A percentile compares a stretch with the other conserved stretches of the same genome.
These are phyloP conservation scores for Pantherophis alleghaniensis DNA, from an alignment of 2,797 vertebrate species.

Conservation along the genomic window DNA sequence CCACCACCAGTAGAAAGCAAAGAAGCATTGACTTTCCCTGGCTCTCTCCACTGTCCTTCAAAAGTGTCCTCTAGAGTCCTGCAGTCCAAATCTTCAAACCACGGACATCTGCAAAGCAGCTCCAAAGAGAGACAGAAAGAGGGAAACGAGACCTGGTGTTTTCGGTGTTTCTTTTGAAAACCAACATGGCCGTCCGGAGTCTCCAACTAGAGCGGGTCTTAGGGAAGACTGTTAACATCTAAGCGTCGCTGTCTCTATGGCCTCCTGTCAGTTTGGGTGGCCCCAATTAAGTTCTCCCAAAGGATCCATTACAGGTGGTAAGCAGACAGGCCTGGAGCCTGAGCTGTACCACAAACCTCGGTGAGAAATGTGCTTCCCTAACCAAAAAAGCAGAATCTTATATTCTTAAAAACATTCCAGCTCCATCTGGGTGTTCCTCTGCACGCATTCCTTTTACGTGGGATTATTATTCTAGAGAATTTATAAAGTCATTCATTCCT, in stretches of 20 bases:
- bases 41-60: neutral
- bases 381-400: slow-evolving; percentile 74
- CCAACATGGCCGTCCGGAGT: slow-evolving; percentile 50
- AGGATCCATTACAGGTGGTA: slow-evolving; percentile 83
- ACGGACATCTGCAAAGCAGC: slow-evolving; percentile 45
- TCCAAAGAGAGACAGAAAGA: slow-evolving; percentile 54
- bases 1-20: neutral
- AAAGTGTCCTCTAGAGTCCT: neutral
- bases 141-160: slow-evolving; percentile 49
- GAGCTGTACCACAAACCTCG: slow-evolving; percentile 68
- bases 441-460: slow-evolving; percentile 81
- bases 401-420: slow-evolving; percentile 71
- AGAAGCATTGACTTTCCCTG: neutral
- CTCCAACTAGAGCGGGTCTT: slow-evolving; percentile 58
- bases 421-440: slow-evolving; percentile 64
- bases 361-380: slow-evolving; percentile 72
- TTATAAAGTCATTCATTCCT: slow-evolving; percentile 94
- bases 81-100: neutral
- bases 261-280: slow-evolving; percentile 85
- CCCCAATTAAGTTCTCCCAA: slow-evolving; percentile 80
- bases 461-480: slow-evolving; percentile 91
- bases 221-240: slow-evolving; percentile 64
- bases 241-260: slow-evolving; percentile 59
- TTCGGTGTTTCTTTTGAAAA: slow-evolving; percentile 38
- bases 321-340: slow-evolving; percentile 78